A percentile compares a stretch with the other conserved stretches of the same genome.
These are phyloP conservation scores for Falcaria lacertinaria DNA, from an alignment of 2,888 invertebrate species.

Conservation along the genomic window DNA sequence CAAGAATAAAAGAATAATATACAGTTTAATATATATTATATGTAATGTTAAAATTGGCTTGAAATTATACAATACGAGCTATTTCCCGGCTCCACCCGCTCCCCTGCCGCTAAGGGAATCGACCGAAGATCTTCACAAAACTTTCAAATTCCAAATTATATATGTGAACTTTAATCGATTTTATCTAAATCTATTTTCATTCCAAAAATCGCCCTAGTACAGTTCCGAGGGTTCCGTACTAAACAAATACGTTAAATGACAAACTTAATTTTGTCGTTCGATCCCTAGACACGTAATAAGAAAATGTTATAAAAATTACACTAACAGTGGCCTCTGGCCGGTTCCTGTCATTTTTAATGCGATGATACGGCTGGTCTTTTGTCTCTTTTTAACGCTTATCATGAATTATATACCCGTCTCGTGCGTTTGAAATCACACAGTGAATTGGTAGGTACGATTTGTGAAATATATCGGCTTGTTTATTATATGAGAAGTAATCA, in stretches of 20 bases:
- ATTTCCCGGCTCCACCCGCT: conserved; percentile 24
- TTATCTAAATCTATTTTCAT: too few species aligned
- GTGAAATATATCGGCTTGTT: neutral
- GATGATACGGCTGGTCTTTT: conserved; percentile 23
- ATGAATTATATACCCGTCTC: conserved; percentile 1
- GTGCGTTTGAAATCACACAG: conserved; percentile 3
- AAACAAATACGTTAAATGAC: too few species aligned
- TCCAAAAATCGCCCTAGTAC: too few species aligned
- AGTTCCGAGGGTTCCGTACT: too few species aligned
- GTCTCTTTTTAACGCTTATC: conserved; percentile 10
- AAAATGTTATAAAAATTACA: conserved; percentile 22
- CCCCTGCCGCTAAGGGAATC: conserved; percentile 48
- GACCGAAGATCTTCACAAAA: conserved; percentile 35
- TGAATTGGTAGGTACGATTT: neutral
- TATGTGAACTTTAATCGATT: conserved; percentile 23
- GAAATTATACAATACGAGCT: conserved; percentile 5
- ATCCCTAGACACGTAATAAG: too few species aligned
- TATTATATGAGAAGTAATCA: too few species aligned
- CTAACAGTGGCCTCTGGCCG: conserved; percentile 16
- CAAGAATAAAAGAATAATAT: too few species aligned
- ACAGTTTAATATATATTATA: too few species aligned
- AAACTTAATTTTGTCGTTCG: too few species aligned
- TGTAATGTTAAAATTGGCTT: too few species aligned
- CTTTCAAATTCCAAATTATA: conserved; percentile 26
- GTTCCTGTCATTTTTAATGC: conserved; percentile 26